Evolutionary conservation across 2,888 invertebrate genomes (phyloP), one percentile per base, ranked within the genome.

Genomic region (Acronicta alni): DNA sequence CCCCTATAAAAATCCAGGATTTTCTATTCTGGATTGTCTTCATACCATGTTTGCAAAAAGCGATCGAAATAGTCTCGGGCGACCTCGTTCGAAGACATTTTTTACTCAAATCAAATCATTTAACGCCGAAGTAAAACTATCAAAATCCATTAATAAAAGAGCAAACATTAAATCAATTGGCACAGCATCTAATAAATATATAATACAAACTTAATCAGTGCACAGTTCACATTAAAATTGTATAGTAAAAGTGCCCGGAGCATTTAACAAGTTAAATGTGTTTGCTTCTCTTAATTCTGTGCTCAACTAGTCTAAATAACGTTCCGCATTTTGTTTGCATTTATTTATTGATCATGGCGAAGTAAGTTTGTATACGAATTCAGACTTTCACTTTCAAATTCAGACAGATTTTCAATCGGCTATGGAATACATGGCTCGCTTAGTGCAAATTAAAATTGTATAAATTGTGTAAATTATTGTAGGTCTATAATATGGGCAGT

Each of bases 251-350:
- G 53, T 60, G 82, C 83, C 77, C 59, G 44, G 38, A 73, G 88
- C 87, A 71, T 63, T 75, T 77, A 80, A 68, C 73, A 65, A 73
- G 72, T 75, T 64, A 26, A 42, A 42, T 57, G 57, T 81, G 80
- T 77, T 79, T 76, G 59, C 62, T 43, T 53, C 72, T 75, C 75
- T 79, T 80, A 76, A 81, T 78, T 80, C 57, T 17, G 32, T 17
- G 46, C 37, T 32, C 41, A 51, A 43, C 54, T 47, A 55, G 64
- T 59, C 58, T 57, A 59, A 64, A 58, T 72, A 70, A 49, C n/a
- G 58, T 4, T 10, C 15, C 32, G 35, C 17, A 51, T 44, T 32
- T 65, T 68, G 67, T 70, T 65, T 69, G 52, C 44, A 42, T 55
- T 70, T 41, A 65, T 64, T 67, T 52, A 69, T 69, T 68, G 55